Percentiles rank a stretch among this genome's conserved stretches.
Evolutionary conservation across 2,888 invertebrate genomes (phyloP).

Genomic region (Ornithoptera priamus): DNA sequence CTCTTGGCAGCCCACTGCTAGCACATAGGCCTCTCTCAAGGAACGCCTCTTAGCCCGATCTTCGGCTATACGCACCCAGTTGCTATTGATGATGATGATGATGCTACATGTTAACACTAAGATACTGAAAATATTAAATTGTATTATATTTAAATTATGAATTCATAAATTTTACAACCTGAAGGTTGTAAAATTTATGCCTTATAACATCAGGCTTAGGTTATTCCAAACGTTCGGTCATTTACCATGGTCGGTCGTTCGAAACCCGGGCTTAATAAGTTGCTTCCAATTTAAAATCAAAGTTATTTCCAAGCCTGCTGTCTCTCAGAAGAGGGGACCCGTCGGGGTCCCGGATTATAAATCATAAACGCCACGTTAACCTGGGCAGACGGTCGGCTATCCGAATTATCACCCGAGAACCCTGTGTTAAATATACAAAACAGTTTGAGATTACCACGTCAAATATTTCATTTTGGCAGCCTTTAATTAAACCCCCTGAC

Average conservation of each 20-base stretch:
- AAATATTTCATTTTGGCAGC: conserved; percentile 63
- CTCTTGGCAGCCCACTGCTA: too few species aligned
- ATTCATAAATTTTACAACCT: neutral
- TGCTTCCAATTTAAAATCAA: conserved; percentile 73
- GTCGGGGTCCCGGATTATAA: conserved; percentile 73
- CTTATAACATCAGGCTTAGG: conserved; percentile 6
- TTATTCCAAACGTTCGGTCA: conserved; percentile 31
- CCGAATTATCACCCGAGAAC: conserved; percentile 73
- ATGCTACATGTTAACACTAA: too few species aligned
- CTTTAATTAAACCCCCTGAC: conserved; percentile 59
- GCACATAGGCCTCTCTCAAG: too few species aligned
- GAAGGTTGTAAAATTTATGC: conserved; percentile 12
- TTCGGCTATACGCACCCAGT: too few species aligned
- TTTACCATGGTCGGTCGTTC: conserved; percentile 55
- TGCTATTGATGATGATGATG: too few species aligned
- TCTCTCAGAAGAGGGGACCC: conserved; percentile 66
- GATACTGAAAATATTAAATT: neutral
- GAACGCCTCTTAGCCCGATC: too few species aligned
- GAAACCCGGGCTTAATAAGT: conserved; percentile 66
- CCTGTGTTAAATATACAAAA: conserved; percentile 70
- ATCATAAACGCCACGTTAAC: conserved; percentile 76
- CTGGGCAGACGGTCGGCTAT: conserved; percentile 55
- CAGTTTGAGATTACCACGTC: conserved; percentile 71
- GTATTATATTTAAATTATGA: neutral
- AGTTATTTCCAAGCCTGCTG: conserved; percentile 70